Evolutionary conservation across 1,140 invertebrate species (phyloP), one percentile per base, ranked within the genome.

Genomic region (Episyrphus balteatus): DNA sequence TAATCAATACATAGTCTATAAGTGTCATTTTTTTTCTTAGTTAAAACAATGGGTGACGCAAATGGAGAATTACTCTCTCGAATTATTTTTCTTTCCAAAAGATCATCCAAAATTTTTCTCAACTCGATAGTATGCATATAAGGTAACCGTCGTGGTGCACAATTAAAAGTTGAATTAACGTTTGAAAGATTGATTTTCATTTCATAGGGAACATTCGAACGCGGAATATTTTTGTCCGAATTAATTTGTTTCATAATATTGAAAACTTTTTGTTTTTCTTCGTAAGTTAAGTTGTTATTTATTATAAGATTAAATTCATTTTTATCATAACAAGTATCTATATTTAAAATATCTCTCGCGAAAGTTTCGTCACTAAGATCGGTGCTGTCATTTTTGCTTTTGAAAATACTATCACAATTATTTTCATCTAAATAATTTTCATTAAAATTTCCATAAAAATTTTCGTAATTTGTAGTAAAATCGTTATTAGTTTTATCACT

Each of bases 11-110:
- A 58, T 30, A 54, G 34, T 17, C 56, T 33, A 11, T 42, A 39
- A 13, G 48, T 41, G 11, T 52, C 52, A 36, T 53, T 53, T 42
- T 57, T 61, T 38, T 60, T 55, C 34, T 48, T 55, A 1, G 58
- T 58, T 42, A 61, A 39, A 11, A 58, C 52, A 8, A 58, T 53
- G 10, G 57, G 55, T 19, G 57, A 57, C 12, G 60, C 55, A 46
- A 54, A 63, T 5, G 51, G 45, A 6, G 61, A 66, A 2, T 52
- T 18, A 30, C 56, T 59, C 7, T 49, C 48, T 31, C 55, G 14
- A 42, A 64, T 59, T 14, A 56, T 54, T 13, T 47, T 42, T 10
- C 49, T 31, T n/a, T 49, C 17, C 9, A 59, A 13, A 30, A 53
- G 50, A 7, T 57, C 54, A 38, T 56, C 50, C 19, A 62, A 46